phyloP scores from a whole-genome alignment of 2,797 vertebrate genomes.

The Gouania willdenowi region DNA sequence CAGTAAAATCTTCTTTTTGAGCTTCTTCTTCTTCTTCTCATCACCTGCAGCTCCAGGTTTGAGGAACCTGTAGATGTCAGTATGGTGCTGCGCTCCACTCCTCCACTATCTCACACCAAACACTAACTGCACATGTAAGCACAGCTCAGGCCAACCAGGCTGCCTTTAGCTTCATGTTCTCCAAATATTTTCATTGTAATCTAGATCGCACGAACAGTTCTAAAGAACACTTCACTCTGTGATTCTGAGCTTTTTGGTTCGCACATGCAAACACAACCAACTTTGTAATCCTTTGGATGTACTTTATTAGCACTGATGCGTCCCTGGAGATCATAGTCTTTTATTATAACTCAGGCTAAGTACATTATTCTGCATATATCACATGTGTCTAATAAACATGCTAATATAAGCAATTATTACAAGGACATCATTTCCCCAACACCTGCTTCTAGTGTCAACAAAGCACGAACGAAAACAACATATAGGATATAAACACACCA shows the following conservation, averaged over 20 bases:
- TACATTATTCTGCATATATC: constrained; percentile 5
- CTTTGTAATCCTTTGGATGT: constrained; percentile 43
- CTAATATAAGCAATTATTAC: constrained; percentile 16
- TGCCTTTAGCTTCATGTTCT: constrained; percentile 71
- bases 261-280: constrained; percentile 17
- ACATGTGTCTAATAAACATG: neutral
- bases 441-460: constrained; percentile 36
- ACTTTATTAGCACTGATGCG: constrained; percentile 48
- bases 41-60: constrained; percentile 55
- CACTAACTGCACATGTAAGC: constrained; percentile 65
- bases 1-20: too few relatives aligned
- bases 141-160: constrained; percentile 66
- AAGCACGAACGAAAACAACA: constrained; percentile 14
- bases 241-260: constrained; percentile 43
- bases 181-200: constrained; percentile 80
- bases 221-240: constrained; percentile 55
- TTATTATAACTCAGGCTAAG: neutral
- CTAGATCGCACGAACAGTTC: constrained; percentile 69
- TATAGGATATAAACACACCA: neutral
- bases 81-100: constrained; percentile 61
- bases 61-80: constrained; percentile 79
- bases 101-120: constrained; percentile 50
- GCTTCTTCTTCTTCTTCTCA: too few relatives aligned
- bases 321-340: constrained; percentile 18
- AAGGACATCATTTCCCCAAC: constrained; percentile 12